phyloP scores from a whole-genome alignment of 2,888 invertebrate genomes.

The Altica lythri region DNA sequence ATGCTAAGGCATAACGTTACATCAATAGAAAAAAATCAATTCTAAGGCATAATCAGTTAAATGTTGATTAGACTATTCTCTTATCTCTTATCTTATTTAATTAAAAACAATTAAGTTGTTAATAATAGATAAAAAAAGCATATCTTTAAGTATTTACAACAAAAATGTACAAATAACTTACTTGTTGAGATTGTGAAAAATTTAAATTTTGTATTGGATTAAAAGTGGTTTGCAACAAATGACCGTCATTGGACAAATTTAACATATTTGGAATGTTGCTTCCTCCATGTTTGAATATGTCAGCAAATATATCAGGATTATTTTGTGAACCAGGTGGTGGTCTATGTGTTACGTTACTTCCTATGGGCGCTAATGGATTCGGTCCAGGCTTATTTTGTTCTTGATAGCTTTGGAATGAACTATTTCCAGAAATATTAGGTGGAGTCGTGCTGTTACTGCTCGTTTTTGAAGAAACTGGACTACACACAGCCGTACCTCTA shows the following conservation, averaged over 20 bases:
- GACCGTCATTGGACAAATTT: conserved; percentile 56
- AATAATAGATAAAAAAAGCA: neutral
- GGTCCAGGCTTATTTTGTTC: conserved; percentile 44
- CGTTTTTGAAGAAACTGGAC: conserved; percentile 72
- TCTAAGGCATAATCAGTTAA: too few species aligned
- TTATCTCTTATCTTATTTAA: too few species aligned
- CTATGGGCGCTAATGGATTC: conserved; percentile 51
- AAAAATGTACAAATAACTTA: neutral
- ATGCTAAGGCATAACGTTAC: conserved; percentile 11
- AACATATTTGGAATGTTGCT: conserved; percentile 56
- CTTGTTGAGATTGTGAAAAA: conserved; percentile 50
- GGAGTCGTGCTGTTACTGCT: conserved; percentile 63
- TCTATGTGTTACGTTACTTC: conserved; percentile 49
- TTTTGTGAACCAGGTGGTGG: conserved; percentile 38
- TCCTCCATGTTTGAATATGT: conserved; percentile 41
- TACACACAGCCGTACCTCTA: conserved; percentile 77
- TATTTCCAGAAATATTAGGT: conserved; percentile 53
- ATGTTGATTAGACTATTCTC: too few species aligned
- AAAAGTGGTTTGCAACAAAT: conserved; percentile 50
- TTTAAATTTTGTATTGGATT: conserved; percentile 46
- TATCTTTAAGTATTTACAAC: neutral
- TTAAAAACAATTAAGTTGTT: neutral
- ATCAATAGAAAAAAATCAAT: too few species aligned
- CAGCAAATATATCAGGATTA: conserved; percentile 37
- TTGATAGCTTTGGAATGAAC: conserved; percentile 45